Evolutionary conservation across 2,888 invertebrate species (phyloP).

Genomic region (Phrixothrix hirtus): DNA sequence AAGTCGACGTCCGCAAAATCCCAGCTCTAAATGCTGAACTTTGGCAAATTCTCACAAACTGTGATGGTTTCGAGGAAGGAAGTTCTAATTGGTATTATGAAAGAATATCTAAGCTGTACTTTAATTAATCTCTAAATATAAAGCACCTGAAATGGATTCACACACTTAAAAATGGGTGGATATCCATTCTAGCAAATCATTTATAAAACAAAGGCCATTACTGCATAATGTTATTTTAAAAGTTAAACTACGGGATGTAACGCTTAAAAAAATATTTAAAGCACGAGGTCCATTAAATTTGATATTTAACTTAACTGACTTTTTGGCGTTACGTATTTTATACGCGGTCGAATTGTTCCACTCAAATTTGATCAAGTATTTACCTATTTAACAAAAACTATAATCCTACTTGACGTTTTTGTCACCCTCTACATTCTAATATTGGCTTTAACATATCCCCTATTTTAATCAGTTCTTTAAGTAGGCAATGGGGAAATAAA

Average conservation of each 20-base stretch:
- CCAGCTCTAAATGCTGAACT: slow-evolving; percentile 27
- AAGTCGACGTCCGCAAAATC: slow-evolving; percentile 33
- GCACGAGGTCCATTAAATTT: too few relatives aligned
- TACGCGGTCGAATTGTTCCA: too few relatives aligned
- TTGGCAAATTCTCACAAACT: slow-evolving; percentile 30
- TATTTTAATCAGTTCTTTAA: slow-evolving; percentile 57
- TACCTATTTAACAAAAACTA: slow-evolving; percentile 26
- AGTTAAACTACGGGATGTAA: too few relatives aligned
- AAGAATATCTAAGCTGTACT: slow-evolving; percentile 27
- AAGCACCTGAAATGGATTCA: slow-evolving; percentile 21
- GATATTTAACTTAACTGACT: too few relatives aligned
- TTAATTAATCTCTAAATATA: slow-evolving; percentile 29
- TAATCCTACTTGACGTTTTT: slow-evolving; percentile 26
- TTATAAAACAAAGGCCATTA: neutral
- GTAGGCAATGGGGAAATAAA: slow-evolving; percentile 58
- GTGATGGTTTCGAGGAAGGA: slow-evolving; percentile 29
- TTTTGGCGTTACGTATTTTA: too few relatives aligned
- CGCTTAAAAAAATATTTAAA: too few relatives aligned
- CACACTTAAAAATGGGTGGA: slow-evolving; percentile 17
- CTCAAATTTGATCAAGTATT: too few relatives aligned
- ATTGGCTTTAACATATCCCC: slow-evolving; percentile 54
- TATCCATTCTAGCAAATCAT: neutral
- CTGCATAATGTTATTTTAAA: too few relatives aligned
- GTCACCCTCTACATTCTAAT: slow-evolving; percentile 45
- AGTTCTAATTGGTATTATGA: slow-evolving; percentile 28